phyloP scores from a whole-genome alignment of 2,797 vertebrate genomes.

The Manis javanica region DNA sequence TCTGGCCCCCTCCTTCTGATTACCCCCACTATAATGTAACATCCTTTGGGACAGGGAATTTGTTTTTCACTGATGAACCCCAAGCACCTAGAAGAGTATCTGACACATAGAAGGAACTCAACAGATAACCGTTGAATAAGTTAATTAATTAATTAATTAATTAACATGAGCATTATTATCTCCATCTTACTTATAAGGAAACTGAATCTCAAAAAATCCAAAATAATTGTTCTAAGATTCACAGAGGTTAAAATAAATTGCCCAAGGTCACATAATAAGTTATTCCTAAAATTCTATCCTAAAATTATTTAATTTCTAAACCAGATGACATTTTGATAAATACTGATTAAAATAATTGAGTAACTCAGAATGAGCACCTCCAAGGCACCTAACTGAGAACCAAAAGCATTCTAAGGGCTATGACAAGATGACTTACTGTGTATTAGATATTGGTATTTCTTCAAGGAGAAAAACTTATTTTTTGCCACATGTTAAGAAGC shows the following conservation, averaged over 20 bases:
- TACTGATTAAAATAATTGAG: neutral
- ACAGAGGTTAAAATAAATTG: constrained; percentile 13
- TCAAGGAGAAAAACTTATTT: neutral
- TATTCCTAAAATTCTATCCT: constrained; percentile 18
- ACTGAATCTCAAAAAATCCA: neutral
- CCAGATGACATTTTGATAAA: constrained; percentile 24
- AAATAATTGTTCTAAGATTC: constrained; percentile 3
- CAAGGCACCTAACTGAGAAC: neutral
- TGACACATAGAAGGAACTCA: neutral
- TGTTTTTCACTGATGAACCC: neutral
- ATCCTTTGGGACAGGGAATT: neutral
- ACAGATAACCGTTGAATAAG: neutral
- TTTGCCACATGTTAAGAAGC: neutral
- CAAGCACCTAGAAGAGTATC: neutral
- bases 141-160: neutral
- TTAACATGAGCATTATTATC: neutral
- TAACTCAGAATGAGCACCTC: neutral
- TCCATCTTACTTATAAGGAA: neutral
- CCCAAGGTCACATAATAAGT: neutral
- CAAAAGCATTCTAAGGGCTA: neutral
- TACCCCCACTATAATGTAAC: neutral
- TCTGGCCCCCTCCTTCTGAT: neutral
- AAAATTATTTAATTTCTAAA: constrained; percentile 9
- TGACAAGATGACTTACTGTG: neutral
- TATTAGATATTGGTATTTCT: neutral